Evolutionary conservation across 2,113 vertebrate genomes (phyloP), one percentile per base, ranked within the genome.

Genomic region (Machaerirhynchus nigripectus): DNA sequence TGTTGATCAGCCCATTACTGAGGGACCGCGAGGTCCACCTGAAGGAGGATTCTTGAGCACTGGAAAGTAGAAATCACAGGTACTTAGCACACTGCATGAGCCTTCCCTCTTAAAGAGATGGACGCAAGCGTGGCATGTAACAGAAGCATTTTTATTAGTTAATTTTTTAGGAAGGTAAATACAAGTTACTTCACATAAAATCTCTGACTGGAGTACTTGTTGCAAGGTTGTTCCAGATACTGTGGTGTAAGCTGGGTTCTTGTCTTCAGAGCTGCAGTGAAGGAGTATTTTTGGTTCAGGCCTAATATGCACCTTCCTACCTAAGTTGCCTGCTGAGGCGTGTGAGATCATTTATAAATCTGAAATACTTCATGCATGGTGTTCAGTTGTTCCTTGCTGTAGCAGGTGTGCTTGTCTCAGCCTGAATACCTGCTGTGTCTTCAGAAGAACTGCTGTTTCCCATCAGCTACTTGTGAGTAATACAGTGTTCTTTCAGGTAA

Each of bases 81-180:
- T n/a, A 19, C 40, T 55, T 39, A 6, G 1, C 11, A 8, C 11
- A 11, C 24, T 3, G 3, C 6, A 7, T 3, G 15, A 76, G 39
- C 49, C 53, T 87, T 76, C 80, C 31, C 40, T n/a, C 5, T 1
- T 11, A 9, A 14, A 50, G 65, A 44, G 37, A 28, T 1, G 2
- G 12, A 19, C 35, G 24, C 10, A 50, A 46, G 35, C 5, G 35
- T 19, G 57, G 8, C 17, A 15, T 17, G 2, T 35, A 82, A 57
- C 47, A 65, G 22, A 44, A 42, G 7, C 19, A 9, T 33, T 61
- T 57, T 70, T 39, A 8, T 40, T 50, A 44, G 12, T 47, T 55
- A 4, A n/a, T 42, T 49, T 73, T 67, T 37, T 50, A 33, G 31
- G 40, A 60, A 30, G 33, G 14, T 49, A 71, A 80, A 37, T 40